Percentiles rank a stretch among this genome's conserved stretches.
These are phyloP conservation scores for Pangasius larnaudii DNA, from an alignment of 2,797 vertebrate species.

Conservation along the genomic window DNA sequence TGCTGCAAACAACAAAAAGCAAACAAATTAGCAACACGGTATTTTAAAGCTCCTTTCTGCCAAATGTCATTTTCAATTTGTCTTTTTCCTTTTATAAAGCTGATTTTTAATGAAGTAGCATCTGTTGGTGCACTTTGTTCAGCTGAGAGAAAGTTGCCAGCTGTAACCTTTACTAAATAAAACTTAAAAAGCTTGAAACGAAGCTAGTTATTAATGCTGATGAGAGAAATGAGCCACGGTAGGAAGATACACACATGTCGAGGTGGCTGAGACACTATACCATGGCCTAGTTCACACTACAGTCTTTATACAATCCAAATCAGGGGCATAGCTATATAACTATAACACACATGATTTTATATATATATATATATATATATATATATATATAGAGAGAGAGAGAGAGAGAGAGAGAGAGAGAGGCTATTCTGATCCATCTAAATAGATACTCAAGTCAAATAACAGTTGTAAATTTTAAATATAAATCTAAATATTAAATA, in stretches of 20 bases:
- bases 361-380: too few species aligned
- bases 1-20: conserved; percentile 1
- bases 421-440: too few species aligned
- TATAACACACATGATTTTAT: too few species aligned
- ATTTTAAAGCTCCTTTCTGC: neutral
- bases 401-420: too few species aligned
- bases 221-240: neutral
- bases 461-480: too few species aligned
- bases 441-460: too few species aligned
- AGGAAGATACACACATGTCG: neutral
- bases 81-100: neutral
- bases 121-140: neutral
- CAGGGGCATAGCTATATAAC: too few species aligned
- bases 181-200: neutral
- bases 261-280: neutral
- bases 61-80: neutral
- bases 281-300: neutral
- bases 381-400: too few species aligned
- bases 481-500: too few species aligned
- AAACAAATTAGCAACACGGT: neutral
- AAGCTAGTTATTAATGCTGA: neutral
- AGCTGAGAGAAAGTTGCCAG: neutral
- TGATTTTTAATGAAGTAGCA: neutral
- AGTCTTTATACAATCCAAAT: too few species aligned
- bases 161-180: neutral